Evolutionary conservation across 2,888 invertebrate genomes (phyloP).

Genomic region (Habrosyne pyritoides): DNA sequence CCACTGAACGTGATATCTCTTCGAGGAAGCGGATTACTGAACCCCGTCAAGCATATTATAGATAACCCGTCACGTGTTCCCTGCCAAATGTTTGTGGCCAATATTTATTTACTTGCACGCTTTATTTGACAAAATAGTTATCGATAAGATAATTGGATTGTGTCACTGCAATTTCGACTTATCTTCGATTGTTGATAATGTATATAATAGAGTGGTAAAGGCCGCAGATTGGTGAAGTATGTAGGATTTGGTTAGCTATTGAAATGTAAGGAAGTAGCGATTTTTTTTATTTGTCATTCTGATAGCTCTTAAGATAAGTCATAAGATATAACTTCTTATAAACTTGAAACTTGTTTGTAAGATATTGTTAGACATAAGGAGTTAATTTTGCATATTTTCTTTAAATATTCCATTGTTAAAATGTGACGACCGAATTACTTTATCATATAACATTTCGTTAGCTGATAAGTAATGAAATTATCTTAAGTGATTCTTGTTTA

Average conservation of each 20-base stretch:
- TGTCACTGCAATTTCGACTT: slow-evolving; percentile 24
- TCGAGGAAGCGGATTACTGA: slow-evolving; percentile 62
- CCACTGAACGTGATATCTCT: slow-evolving; percentile 57
- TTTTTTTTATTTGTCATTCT: too few relatives aligned
- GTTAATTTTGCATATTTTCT: too few relatives aligned
- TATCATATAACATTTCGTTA: slow-evolving; percentile 14
- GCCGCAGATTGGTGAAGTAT: not conserved
- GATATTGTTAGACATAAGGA: too few relatives aligned
- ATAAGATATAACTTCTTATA: not conserved
- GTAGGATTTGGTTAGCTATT: not conserved
- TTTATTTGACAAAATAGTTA: slow-evolving; percentile 31
- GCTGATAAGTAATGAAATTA: slow-evolving; percentile 27
- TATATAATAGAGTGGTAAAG: not conserved
- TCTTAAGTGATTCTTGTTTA: slow-evolving; percentile 27
- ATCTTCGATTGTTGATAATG: not conserved
- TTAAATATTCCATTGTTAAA: slow-evolving; percentile 14
- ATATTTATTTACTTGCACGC: slow-evolving; percentile 39
- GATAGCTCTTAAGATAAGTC: too few relatives aligned
- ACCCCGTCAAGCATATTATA: slow-evolving; percentile 51
- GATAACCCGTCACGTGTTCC: slow-evolving; percentile 52
- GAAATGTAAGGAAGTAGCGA: not conserved
- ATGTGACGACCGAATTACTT: slow-evolving; percentile 14
- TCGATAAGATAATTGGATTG: slow-evolving; percentile 36
- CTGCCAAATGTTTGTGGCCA: slow-evolving; percentile 40
- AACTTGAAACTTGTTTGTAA: too few relatives aligned